Conservation (phyloP, 2,888 invertebrate species). For the Nephrotoma appendiculata region DNA sequence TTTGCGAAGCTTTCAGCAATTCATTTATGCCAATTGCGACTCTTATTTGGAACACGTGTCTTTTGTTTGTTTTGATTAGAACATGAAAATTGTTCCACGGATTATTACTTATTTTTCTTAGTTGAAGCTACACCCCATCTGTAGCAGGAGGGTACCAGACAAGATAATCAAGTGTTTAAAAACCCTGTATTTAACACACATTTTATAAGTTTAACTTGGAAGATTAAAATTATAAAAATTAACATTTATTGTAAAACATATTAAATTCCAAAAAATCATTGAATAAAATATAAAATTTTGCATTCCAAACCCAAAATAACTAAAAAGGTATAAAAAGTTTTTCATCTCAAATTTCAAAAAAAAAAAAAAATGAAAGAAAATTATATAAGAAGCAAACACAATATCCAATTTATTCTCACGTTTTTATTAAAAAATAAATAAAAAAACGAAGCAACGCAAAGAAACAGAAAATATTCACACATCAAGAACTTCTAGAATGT, state of each 20-base stretch:
- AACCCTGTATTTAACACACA: no score
- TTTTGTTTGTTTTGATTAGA: no score
- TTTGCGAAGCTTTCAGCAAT: no score
- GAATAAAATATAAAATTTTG: neutral
- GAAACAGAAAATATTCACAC: neutral
- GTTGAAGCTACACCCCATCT: no score
- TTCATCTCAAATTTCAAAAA: neutral
- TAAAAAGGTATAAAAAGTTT: neutral
- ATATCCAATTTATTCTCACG: neutral
- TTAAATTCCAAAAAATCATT: neutral
- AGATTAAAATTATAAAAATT: neutral
- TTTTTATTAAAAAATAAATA: neutral
- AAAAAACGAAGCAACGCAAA: neutral
- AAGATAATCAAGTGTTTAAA: no score
- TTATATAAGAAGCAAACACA: neutral
- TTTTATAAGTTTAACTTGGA: no score
- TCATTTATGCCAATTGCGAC: no score
- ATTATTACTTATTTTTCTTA: no score
- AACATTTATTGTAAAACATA: neutral
- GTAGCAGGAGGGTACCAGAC: no score
- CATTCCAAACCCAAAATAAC: neutral
- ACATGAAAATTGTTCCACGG: no score
- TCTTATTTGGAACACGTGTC: no score
- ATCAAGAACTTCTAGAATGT: neutral
- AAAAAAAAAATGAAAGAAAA: neutral